Base-by-base conservation (phyloP, 2,797 vertebrate genomes). In the Sarcoramphus papa region DNA sequence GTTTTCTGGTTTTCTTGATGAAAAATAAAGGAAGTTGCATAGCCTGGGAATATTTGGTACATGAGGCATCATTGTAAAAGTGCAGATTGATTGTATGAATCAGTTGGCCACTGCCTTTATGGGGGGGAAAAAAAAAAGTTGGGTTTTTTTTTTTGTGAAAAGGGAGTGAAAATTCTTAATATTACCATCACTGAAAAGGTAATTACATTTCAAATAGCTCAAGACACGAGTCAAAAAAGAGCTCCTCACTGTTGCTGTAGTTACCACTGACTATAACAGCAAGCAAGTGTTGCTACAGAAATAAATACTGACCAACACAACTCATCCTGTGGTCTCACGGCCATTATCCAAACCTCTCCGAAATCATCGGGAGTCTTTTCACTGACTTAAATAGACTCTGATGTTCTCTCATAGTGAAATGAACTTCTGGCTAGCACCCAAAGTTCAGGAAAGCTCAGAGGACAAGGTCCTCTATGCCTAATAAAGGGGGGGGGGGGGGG, bases 361-460 rank as follows among this genome's bases (percentile, higher is more conserved):
- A 91, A 96, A 53, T 54, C 25, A 86, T 0, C 5, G 1, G 37
- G 57, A 91, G 30, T 53, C 33, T 88, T 92, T 83, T 43, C 59
- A 76, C 12, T 40, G 28, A 77, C 35, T 87, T 92, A 89, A 89
- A 81, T 64, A 90, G 70, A 59, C 20, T 74, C 10, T 90, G 65
- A 67, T 9, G 0, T 88, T 80, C 13, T 88, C 19, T 47, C 12
- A 64, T 8, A 72, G 22, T 35, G 60, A 92, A 90, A 83, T 57
- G 37, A 91, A 64, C 19, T 76, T 67, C 35, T 11, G 64, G 45
- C 20, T 57, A 85, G 31, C 25, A 77, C 72, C 8, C 75, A 90
- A 91, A 79, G n/a, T 70, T 87, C 51, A 87, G 60, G 56, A 79
- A 92, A 87, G 27, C 62, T 62, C 86, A 77, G 64, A 74, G 54